Percentiles rank a stretch among this genome's conserved stretches.
Conservation (phyloP, 1,140 invertebrate genomes). For the Apis laboriosa region DNA sequence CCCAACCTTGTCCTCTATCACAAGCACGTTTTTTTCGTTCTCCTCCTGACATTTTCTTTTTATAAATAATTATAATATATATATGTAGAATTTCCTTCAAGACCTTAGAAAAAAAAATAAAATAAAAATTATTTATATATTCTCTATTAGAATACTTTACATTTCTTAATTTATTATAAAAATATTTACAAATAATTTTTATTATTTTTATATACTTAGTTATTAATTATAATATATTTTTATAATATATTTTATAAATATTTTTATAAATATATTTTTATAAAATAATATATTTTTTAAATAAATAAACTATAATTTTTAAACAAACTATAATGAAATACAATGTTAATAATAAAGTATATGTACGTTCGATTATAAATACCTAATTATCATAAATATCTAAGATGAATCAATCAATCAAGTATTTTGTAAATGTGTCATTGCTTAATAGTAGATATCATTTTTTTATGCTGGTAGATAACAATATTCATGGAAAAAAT, state of each 20-base stretch:
- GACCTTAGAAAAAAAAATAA: constrained; percentile 11
- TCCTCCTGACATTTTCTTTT: constrained; percentile 82
- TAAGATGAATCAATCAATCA: constrained; percentile 23
- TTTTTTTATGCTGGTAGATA: constrained; percentile 18
- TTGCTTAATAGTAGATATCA: constrained; percentile 9
- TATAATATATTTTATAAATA: not conserved
- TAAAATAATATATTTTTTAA: not conserved
- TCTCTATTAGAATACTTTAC: not conserved
- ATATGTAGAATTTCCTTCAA: not conserved
- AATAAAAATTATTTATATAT: not conserved
- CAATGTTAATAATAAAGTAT: not conserved
- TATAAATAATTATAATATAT: constrained; percentile 6
- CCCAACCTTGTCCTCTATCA: constrained; percentile 86
- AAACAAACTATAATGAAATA: not conserved
- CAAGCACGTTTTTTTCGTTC: constrained; percentile 82
- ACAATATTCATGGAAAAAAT: constrained; percentile 26
- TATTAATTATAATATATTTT: not conserved
- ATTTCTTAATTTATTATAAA: not conserved
- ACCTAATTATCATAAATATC: constrained; percentile 1
- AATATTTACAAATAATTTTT: not conserved
- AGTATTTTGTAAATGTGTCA: constrained; percentile 24
- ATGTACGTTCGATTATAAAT: not conserved
- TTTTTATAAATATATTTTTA: not conserved
- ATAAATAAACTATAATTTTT: not conserved
- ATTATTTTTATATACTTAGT: not conserved